Evolutionary conservation across 1,140 invertebrate species (phyloP).

Genomic region (Danaus melanippus): DNA sequence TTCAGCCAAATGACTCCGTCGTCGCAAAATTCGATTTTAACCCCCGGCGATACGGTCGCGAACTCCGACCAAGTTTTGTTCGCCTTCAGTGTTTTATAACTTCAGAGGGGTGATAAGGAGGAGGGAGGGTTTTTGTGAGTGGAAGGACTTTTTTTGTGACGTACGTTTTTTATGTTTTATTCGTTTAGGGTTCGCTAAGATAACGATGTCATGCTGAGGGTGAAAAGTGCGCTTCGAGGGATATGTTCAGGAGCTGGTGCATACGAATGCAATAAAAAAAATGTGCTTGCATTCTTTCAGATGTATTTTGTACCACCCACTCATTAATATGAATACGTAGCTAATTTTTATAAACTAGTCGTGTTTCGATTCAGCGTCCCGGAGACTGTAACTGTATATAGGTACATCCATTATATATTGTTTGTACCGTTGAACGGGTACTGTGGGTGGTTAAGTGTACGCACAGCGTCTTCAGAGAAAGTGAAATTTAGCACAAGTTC

Average conservation of each 20-base stretch:
- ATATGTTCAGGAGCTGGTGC: constrained; percentile 7
- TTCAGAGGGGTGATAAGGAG: constrained; percentile 57
- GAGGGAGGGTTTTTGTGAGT: constrained; percentile 64
- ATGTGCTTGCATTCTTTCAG: too few species aligned
- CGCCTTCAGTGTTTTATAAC: constrained; percentile 65
- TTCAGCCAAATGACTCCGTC: constrained; percentile 45
- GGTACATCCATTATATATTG: too few species aligned
- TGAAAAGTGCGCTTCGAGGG: constrained; percentile 40
- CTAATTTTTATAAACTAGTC: too few species aligned
- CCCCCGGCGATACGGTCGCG: constrained; percentile 31
- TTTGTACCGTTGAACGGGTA: constrained; percentile 26
- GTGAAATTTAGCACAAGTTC: constrained; percentile 71
- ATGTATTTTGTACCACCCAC: too few species aligned
- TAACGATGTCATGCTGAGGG: constrained; percentile 62
- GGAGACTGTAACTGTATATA: too few species aligned
- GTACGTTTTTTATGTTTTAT: constrained; percentile 70
- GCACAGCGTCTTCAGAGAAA: constrained; percentile 69
- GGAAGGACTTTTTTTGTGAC: constrained; percentile 65
- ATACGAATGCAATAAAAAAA: too few species aligned
- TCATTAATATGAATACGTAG: too few species aligned
- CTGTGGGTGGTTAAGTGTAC: constrained; percentile 61
- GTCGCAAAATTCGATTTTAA: constrained; percentile 43
- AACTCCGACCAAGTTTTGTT: constrained; percentile 26
- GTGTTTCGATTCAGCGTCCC: too few species aligned
- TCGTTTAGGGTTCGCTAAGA: constrained; percentile 65